Percentiles rank a stretch among this genome's conserved stretches.
Evolutionary conservation across 2,888 invertebrate species (phyloP).

Genomic region (Aproaerema taeniolella): DNA sequence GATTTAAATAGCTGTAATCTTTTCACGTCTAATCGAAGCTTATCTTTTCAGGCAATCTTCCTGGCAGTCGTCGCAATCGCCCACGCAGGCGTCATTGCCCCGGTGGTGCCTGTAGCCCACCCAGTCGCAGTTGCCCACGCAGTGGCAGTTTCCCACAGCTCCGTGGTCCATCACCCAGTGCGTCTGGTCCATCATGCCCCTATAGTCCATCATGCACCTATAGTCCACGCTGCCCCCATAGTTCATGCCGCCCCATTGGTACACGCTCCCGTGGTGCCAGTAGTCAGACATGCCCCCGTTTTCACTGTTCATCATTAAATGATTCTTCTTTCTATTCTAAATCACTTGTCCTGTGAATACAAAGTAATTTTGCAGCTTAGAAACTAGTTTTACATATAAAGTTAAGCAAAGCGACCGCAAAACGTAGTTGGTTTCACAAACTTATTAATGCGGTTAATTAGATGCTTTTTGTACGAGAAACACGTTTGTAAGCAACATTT

Average conservation of each 20-base stretch:
- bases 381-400: too few relatives aligned
- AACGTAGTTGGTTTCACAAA: too few relatives aligned
- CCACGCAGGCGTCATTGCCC: conserved; percentile 55
- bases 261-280: conserved; percentile 46
- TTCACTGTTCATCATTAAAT: conserved; percentile 53
- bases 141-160: conserved; percentile 41
- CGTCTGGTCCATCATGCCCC: conserved; percentile 28
- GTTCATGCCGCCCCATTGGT: conserved; percentile 37
- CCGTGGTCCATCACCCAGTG: conserved; percentile 42
- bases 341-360: too few relatives aligned
- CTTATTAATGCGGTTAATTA: too few relatives aligned
- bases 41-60: conserved; percentile 63
- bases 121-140: conserved; percentile 39
- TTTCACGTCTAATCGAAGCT: too few relatives aligned
- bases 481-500: too few relatives aligned
- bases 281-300: conserved; percentile 49
- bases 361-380: too few relatives aligned
- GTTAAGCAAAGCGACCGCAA: too few relatives aligned
- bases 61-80: conserved; percentile 57
- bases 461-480: too few relatives aligned
- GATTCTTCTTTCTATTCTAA: too few relatives aligned
- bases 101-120: conserved; percentile 49
- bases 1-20: too few relatives aligned
- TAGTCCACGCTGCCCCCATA: conserved; percentile 26
- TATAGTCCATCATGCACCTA: conserved; percentile 25